Base-by-base conservation (phyloP, 2,888 invertebrate species). In the Lochmaea crataegi region DNA sequence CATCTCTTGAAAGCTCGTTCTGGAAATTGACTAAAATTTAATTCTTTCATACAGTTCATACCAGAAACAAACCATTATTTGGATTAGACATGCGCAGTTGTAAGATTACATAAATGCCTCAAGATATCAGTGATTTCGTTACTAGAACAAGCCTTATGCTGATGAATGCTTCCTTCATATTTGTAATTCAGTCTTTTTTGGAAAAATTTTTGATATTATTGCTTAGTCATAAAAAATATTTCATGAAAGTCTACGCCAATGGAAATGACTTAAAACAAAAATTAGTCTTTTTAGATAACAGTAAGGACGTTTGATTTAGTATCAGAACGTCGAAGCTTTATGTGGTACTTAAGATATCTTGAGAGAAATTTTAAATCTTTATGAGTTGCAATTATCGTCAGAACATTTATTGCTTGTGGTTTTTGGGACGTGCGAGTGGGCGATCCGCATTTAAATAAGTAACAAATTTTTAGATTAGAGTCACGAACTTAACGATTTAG, bases 251-350 rank as follows among this genome's bases (percentile, higher is more conserved):
- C 9, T 63, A 63, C 63, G 63, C 63, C 63, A 22, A 41, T 63
- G 63, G 16, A 26, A 16, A 61, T 32, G 10, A 16, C n/a, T 18
- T 42, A 6, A 32, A 14, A 22, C 48, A 26, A 48, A 53, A 65
- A 22, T 14, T 22, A 22, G 11, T 22, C 51, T 26, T 68, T 58
- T 22, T 14, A 69, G 69, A 69, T 69, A 69, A 60, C 51, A 69
- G 60, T 38, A 32, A 60, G 56, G 22, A 69, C 48, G 26, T 64
- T 69, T 69, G 69, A 69, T 69, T 69, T 69, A 69, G 53, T 60
- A 53, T 41, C 45, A 16, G 63, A 32, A 60, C 69, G 41, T 48
- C 63, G 56, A 53, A 56, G 53, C 56, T 69, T 69, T 69, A 64
- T 69, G 69, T 10, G 63, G 41, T 45, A 63, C 69, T 69, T 64